These are phyloP conservation scores for Girardia tigrina DNA, from an alignment of 2,888 invertebrate species.

Conservation along the genomic window DNA sequence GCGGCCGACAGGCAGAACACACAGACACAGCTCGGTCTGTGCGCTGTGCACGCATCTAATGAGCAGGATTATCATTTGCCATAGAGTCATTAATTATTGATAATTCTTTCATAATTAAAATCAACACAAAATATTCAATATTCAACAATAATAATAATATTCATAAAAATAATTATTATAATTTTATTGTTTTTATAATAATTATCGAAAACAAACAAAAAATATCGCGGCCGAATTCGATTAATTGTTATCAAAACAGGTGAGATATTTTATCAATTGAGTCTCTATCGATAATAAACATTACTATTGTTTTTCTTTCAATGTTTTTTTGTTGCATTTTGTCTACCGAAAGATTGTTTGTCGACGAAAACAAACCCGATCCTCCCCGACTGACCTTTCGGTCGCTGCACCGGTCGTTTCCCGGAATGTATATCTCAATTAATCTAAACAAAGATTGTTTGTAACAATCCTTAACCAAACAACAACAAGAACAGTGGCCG, in stretches of 20 bases:
- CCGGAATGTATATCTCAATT: conserved; percentile 13
- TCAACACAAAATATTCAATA: not conserved
- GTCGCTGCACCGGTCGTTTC: not conserved
- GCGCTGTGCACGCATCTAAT: conserved; percentile 23
- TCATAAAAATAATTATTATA: too few relatives aligned
- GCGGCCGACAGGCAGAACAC: too few relatives aligned
- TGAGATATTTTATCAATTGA: not conserved
- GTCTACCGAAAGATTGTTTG: too few relatives aligned
- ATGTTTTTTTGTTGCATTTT: too few relatives aligned
- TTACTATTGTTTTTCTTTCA: too few relatives aligned
- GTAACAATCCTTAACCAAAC: conserved; percentile 15
- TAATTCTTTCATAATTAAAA: conserved; percentile 23
- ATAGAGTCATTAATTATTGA: conserved; percentile 23
- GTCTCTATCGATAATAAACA: too few relatives aligned
- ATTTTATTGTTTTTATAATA: too few relatives aligned
- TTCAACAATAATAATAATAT: too few relatives aligned
- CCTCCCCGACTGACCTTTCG: too few relatives aligned
- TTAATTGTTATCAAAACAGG: conserved; percentile 21
- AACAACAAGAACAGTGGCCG: not conserved
- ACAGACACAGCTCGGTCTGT: too few relatives aligned
- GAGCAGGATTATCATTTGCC: conserved; percentile 20
- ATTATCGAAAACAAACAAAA: too few relatives aligned
- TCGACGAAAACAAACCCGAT: too few relatives aligned
- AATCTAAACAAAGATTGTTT: conserved; percentile 10
- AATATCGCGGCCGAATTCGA: conserved; percentile 9